Evolutionary conservation across 2,113 vertebrate species (phyloP).

Genomic region (Octodon degus): DNA sequence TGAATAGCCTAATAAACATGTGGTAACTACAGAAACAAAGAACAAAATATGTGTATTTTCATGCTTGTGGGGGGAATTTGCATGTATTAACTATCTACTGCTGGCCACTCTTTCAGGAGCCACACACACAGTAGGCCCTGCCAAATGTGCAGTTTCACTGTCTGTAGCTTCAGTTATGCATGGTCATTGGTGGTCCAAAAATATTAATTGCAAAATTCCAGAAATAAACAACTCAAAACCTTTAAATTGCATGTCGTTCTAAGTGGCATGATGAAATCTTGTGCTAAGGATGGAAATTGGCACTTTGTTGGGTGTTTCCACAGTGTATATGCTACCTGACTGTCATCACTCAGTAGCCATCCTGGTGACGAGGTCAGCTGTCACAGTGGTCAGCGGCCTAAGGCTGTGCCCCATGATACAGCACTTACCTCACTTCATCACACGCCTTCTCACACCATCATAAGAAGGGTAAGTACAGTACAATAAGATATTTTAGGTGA

Average conservation of each 20-base stretch:
- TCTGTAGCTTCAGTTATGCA: background rate
- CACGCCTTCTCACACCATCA: no score
- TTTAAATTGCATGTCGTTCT: background rate
- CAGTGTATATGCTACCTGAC: background rate
- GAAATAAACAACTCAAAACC: background rate
- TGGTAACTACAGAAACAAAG: background rate
- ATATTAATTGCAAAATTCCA: background rate
- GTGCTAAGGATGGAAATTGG: background rate
- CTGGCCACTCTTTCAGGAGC: background rate
- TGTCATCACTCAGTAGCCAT: background rate
- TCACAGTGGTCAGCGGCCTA: background rate
- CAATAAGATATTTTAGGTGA: background rate
- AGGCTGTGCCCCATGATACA: background rate
- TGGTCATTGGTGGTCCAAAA: background rate
- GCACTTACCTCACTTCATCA: background rate
- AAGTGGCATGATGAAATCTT: background rate
- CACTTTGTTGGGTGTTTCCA: background rate
- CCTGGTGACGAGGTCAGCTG: background rate
- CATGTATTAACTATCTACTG: background rate
- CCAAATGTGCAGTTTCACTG: background rate
- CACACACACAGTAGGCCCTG: background rate
- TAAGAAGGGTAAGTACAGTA: background rate
- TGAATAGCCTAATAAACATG: background rate
- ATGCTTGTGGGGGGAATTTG: background rate
- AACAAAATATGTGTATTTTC: background rate